Percentiles rank a stretch among this genome's conserved stretches.
These are phyloP conservation scores for Premnoplex brunnescens DNA, from an alignment of 2,797 vertebrate genomes.

Conservation along the genomic window DNA sequence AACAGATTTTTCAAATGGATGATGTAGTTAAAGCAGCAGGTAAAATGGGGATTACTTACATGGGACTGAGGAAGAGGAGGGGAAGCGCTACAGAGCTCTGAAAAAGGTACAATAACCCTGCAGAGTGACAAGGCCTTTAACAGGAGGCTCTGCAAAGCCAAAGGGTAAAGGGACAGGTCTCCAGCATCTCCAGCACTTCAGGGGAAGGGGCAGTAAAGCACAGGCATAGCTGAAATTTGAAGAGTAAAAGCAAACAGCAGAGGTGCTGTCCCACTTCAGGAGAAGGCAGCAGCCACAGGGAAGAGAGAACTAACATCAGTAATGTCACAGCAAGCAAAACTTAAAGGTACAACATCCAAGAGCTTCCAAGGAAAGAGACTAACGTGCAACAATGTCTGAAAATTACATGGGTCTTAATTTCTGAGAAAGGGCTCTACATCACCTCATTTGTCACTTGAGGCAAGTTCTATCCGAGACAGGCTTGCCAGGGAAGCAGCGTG, in stretches of 20 bases:
- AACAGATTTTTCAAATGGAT: neutral
- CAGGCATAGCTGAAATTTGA: neutral
- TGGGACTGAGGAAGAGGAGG: neutral
- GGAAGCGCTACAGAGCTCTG: neutral
- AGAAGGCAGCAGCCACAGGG: neutral
- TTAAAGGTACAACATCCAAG: neutral
- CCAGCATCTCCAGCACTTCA: neutral
- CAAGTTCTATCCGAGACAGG: rapidly evolving
- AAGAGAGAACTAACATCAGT: neutral
- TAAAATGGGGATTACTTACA: neutral
- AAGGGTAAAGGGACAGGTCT: neutral
- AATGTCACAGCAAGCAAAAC: neutral
- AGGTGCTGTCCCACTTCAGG: neutral
- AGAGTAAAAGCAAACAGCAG: neutral
- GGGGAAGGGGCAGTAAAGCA: neutral
- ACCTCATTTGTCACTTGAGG: neutral
- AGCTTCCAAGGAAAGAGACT: neutral
- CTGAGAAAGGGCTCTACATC: neutral
- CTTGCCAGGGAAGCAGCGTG: rapidly evolving
- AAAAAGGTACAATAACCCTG: neutral
- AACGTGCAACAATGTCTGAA: rapidly evolving
- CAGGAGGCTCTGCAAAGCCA: neutral
- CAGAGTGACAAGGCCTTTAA: neutral
- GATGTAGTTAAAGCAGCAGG: neutral
- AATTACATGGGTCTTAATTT: neutral